Evolutionary conservation across 92 coral and sea anemone species (phyloP).

Genomic region (Palythoa caribaeorum): DNA sequence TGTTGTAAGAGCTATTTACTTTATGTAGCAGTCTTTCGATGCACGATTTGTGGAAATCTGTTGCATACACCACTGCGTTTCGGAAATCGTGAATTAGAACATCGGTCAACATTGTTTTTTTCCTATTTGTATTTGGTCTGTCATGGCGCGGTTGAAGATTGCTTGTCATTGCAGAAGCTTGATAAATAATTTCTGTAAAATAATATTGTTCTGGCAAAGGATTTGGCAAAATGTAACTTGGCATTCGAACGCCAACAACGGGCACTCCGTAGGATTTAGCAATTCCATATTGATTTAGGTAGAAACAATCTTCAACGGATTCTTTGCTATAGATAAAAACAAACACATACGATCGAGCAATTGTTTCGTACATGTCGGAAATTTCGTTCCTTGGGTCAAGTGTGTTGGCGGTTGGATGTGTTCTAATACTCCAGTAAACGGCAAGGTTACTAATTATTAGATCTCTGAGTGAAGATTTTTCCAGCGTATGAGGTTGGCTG

Average conservation of each 20-base stretch:
- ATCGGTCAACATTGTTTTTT: conserved; percentile 74
- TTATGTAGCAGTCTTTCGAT: conserved; percentile 86
- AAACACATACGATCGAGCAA: conserved; percentile 83
- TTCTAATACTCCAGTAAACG: conserved; percentile 63
- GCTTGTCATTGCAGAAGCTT: conserved; percentile 65
- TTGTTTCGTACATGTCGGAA: conserved; percentile 72
- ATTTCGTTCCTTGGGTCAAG: conserved; percentile 74
- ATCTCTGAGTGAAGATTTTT: conserved; percentile 57
- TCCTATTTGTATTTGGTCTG: conserved; percentile 53
- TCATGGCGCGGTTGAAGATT: conserved; percentile 58
- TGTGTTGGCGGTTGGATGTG: conserved; percentile 72
- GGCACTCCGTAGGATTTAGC: conserved; percentile 92
- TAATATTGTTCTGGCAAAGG: conserved; percentile 97
- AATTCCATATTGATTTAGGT: conserved; percentile 92
- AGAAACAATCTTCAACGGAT: conserved; percentile 83
- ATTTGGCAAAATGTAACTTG: conserved; percentile 92
- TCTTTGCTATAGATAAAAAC: conserved; percentile 92
- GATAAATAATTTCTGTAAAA: conserved; percentile 89
- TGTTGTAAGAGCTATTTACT: conserved; percentile 75
- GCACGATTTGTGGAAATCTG: conserved; percentile 95
- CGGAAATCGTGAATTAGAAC: conserved; percentile 83
- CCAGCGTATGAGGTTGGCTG: conserved; percentile 38
- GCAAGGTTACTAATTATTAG: conserved; percentile 58
- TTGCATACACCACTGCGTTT: conserved; percentile 91
- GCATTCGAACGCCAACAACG: conserved; percentile 86